These are phyloP conservation scores for Anguilla pacifica DNA, from an alignment of 2,797 vertebrate genomes.

Conservation along the genomic window DNA sequence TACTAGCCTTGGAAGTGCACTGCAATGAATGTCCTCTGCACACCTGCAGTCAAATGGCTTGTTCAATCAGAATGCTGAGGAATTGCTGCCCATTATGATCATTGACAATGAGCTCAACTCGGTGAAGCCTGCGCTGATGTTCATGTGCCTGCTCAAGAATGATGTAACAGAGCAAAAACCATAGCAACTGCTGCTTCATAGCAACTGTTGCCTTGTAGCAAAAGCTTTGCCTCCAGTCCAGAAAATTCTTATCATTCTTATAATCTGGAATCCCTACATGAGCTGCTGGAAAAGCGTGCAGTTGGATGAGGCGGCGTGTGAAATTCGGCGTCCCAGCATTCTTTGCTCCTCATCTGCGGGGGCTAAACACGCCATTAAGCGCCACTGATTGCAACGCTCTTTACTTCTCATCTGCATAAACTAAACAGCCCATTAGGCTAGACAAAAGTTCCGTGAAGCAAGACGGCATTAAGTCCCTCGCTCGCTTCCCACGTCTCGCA, in stretches of 20 bases:
- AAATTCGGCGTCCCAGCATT: not conserved
- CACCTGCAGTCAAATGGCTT: not conserved
- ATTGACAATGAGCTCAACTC: not conserved
- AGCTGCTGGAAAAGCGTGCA: not conserved
- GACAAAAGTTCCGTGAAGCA: not conserved
- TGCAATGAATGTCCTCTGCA: not conserved
- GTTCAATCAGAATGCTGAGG: not conserved
- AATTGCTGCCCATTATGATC: not conserved
- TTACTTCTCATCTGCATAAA: too few species aligned
- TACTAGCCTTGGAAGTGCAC: not conserved
- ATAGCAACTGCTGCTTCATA: not conserved
- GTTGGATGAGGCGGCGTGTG: not conserved
- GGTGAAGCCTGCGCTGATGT: not conserved
- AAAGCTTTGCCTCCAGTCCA: not conserved
- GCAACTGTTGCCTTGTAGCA: not conserved
- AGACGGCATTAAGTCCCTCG: not conserved
- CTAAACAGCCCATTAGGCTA: not conserved
- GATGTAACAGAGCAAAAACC: constrained; percentile 3
- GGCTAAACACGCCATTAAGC: not conserved
- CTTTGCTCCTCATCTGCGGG: not conserved
- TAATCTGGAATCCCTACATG: not conserved
- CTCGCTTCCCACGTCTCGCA: not conserved
- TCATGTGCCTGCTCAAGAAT: not conserved
- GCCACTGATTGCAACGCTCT: not conserved
- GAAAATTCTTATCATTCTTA: not conserved